These are phyloP conservation scores for Helobdella robusta DNA, from an alignment of 2,888 invertebrate genomes.

Conservation along the genomic window DNA sequence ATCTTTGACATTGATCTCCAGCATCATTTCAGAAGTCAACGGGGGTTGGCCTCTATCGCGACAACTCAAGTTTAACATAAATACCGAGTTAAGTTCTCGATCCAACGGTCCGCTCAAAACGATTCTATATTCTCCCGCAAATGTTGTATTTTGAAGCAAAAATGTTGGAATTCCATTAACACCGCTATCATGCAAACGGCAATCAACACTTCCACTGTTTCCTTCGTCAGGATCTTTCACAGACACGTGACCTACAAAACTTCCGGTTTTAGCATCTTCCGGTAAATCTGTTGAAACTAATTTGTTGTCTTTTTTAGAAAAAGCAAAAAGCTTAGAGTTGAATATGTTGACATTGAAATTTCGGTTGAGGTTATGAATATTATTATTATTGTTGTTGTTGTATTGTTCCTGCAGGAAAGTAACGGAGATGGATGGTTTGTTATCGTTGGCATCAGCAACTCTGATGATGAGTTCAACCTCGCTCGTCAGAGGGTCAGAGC, in stretches of 20 bases:
- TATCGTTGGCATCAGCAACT: slow-evolving; percentile 34
- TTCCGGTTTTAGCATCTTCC: slow-evolving; percentile 29
- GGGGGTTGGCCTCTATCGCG: slow-evolving; percentile 28
- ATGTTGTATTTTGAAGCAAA: slow-evolving; percentile 18
- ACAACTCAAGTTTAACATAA: slow-evolving; percentile 30
- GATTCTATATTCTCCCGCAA: slow-evolving; percentile 25
- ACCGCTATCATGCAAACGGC: slow-evolving; percentile 22
- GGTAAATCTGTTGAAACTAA: slow-evolving; percentile 28
- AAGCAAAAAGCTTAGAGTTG: too few relatives aligned
- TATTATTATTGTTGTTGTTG: too few relatives aligned
- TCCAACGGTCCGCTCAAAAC: slow-evolving; percentile 26
- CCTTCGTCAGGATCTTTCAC: slow-evolving; percentile 32
- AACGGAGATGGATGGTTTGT: slow-evolving; percentile 32
- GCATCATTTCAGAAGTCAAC: slow-evolving; percentile 17
- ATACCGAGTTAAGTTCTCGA: slow-evolving; percentile 25
- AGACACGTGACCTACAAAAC: slow-evolving; percentile 31
- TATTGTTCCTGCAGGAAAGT: slow-evolving; percentile 29
- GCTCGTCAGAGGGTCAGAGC: slow-evolving; percentile 31
- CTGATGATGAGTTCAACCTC: slow-evolving; percentile 32
- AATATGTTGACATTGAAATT: background rate
- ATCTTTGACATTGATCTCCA: slow-evolving; percentile 29
- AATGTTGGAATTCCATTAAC: slow-evolving; percentile 23
- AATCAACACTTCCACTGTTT: slow-evolving; percentile 30
- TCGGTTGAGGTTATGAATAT: too few relatives aligned
- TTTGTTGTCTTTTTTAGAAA: slow-evolving; percentile 6